Percentiles rank a stretch among this genome's conserved stretches.
Conservation (phyloP, 1,140 invertebrate genomes). For the Nylanderia fulva region DNA sequence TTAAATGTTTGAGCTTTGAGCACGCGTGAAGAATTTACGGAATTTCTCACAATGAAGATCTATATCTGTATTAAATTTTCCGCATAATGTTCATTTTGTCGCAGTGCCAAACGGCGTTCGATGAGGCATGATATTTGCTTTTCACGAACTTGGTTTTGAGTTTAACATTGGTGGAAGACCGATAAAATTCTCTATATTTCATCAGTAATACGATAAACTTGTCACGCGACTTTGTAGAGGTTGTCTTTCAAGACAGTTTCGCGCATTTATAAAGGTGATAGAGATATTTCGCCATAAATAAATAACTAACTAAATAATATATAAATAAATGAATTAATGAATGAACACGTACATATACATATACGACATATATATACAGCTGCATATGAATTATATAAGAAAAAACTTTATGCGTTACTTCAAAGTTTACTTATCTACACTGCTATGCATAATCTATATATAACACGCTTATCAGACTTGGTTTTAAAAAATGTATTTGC, state of each 20-base stretch:
- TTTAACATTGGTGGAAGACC: not conserved
- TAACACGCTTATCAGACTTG: not conserved
- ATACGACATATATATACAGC: too few species aligned
- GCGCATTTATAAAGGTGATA: conserved; percentile 1
- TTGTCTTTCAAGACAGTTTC: not conserved
- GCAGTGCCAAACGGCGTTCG: conserved; percentile 39
- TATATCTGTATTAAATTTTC: conserved; percentile 10
- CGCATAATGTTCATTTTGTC: conserved; percentile 20
- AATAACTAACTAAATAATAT: conserved; percentile 28
- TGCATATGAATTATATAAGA: not conserved
- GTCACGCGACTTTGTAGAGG: not conserved
- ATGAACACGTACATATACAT: too few species aligned
- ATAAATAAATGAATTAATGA: not conserved
- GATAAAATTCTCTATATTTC: not conserved
- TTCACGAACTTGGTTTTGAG: conserved; percentile 1
- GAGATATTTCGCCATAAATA: not conserved
- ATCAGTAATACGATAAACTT: not conserved
- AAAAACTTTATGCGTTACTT: not conserved
- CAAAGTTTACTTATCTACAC: conserved; percentile 1
- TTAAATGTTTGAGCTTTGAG: not conserved
- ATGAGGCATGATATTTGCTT: conserved; percentile 3
- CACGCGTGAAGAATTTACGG: not conserved
- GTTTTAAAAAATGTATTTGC: conserved; percentile 57
- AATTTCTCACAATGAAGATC: conserved; percentile 14
- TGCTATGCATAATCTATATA: not conserved